Percentiles rank a stretch among this genome's conserved stretches.
Evolutionary conservation across 2,113 vertebrate species (phyloP).

Genomic region (Etheostoma cragini): DNA sequence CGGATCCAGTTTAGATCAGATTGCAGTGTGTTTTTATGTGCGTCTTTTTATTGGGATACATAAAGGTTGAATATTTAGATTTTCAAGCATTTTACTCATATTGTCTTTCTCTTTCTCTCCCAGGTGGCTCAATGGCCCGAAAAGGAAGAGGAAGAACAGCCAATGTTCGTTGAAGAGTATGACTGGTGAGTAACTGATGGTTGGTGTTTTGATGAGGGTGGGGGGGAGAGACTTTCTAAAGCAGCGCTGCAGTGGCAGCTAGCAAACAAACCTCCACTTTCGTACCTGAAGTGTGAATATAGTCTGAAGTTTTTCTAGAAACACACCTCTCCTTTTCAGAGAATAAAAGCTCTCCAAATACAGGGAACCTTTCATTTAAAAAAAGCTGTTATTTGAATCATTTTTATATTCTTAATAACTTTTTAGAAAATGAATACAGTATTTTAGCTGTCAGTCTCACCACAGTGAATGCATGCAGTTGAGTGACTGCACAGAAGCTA

Average conservation of each 20-base stretch:
- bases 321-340: not conserved
- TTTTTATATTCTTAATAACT: not conserved
- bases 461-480: not conserved
- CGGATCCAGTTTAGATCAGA: not conserved
- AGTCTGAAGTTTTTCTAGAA: slow-evolving; percentile 1
- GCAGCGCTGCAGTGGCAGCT: slow-evolving; percentile 18
- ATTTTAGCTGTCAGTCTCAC: slow-evolving; percentile 21
- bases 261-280: not conserved
- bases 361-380: slow-evolving; percentile 1
- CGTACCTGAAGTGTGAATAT: slow-evolving; percentile 3
- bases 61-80: not conserved
- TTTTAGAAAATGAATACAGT: not conserved
- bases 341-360: slow-evolving; percentile 5
- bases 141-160: slow-evolving; percentile 99
- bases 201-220: not conserved
- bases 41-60: not conserved
- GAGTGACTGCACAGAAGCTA: slow-evolving; percentile 12
- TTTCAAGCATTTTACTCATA: not conserved
- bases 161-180: slow-evolving; percentile 99
- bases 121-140: slow-evolving; percentile 97
- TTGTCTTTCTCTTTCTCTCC: slow-evolving; percentile 27
- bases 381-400: slow-evolving; percentile 20
- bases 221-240: not conserved
- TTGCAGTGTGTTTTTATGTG: not conserved
- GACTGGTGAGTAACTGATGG: slow-evolving; percentile 88